Evolutionary conservation across 2,113 vertebrate genomes (phyloP).

Genomic region (Catharus bicknelli): DNA sequence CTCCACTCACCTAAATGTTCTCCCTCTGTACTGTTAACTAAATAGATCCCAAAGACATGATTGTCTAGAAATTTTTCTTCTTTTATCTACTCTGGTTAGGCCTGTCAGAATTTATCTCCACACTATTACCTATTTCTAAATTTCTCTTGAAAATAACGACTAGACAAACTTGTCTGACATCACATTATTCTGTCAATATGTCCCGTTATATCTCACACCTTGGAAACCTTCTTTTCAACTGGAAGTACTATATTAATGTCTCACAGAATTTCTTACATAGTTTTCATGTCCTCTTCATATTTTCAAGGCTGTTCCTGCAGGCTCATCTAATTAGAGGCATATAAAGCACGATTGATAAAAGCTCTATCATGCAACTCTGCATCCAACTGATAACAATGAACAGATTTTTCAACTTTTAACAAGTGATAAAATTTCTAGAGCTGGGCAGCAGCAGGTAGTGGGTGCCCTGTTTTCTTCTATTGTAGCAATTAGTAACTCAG

Average conservation of each 20-base stretch:
- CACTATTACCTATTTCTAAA: not conserved
- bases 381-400: not conserved
- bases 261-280: not conserved
- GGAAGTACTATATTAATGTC: not conserved
- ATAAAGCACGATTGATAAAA: not conserved
- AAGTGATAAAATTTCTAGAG: not conserved
- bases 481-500: not conserved
- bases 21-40: not conserved
- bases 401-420: not conserved
- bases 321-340: not conserved
- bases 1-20: not conserved
- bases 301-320: constrained; percentile 1
- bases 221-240: not conserved
- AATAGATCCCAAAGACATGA: not conserved
- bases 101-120: not conserved
- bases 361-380: not conserved
- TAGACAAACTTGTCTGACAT: not conserved
- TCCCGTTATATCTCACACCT: not conserved
- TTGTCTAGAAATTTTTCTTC: not conserved
- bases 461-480: not conserved
- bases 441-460: not conserved
- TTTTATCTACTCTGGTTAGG: not conserved
- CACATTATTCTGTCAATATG: not conserved
- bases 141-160: not conserved
- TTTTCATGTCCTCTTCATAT: not conserved